These are phyloP conservation scores for Aplodontia rufa DNA, from an alignment of 2,113 vertebrate genomes.

Conservation along the genomic window DNA sequence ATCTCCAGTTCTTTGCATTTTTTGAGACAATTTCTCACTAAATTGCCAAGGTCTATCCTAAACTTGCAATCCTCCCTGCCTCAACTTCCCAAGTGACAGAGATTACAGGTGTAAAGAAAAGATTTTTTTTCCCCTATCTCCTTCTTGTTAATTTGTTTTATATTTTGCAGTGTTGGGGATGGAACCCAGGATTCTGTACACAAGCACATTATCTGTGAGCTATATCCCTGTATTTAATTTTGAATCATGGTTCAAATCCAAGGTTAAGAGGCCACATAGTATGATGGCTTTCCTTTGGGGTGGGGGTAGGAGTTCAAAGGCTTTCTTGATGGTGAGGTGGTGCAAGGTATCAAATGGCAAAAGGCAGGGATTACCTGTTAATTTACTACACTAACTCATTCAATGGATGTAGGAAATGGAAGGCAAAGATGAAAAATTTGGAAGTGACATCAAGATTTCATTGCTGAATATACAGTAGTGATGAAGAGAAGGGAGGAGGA, in stretches of 20 bases:
- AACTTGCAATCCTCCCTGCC: too few relatives aligned
- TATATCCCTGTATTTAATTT: background rate
- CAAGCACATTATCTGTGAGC: too few relatives aligned
- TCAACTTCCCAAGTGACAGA: background rate
- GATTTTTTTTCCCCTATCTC: too few relatives aligned
- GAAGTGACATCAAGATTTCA: background rate
- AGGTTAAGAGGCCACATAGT: background rate
- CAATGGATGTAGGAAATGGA: background rate
- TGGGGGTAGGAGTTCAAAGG: background rate
- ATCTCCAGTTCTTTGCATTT: background rate
- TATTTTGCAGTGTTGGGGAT: too few relatives aligned
- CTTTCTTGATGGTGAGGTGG: background rate
- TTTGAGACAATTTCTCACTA: background rate
- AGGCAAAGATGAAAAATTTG: background rate
- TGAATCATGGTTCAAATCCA: background rate
- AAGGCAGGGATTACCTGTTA: background rate
- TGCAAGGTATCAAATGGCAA: background rate
- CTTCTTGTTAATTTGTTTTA: too few relatives aligned
- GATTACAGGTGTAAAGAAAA: too few relatives aligned
- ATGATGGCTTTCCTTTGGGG: background rate
- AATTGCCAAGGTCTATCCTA: too few relatives aligned
- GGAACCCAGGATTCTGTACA: too few relatives aligned
- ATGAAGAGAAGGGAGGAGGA: background rate
- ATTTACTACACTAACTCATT: background rate
- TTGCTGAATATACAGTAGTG: constrained; percentile 26